Base-by-base conservation (phyloP, 2,888 invertebrate genomes). In the Acleris literana region DNA sequence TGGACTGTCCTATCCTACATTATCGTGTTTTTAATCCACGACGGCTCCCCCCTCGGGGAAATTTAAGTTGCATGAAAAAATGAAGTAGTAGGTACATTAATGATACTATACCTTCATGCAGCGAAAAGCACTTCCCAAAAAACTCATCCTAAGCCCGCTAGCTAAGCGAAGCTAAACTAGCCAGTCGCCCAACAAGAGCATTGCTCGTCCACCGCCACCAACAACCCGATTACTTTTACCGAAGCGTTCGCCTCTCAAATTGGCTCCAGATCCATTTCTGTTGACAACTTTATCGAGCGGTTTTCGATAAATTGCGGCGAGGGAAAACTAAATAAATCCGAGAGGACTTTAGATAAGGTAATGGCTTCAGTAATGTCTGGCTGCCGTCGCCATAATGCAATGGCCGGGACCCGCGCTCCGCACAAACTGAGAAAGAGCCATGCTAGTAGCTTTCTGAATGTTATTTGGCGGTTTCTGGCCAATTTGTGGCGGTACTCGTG, bases 291-390 rank as follows among this genome's bases (percentile, higher is more conserved):
- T 92, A 92, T 92, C 92, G 91, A 92, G 85, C 88, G 90, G 87
- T 90, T 90, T 91, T 90, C 92, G 91, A 92, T 92, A 92, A 92
- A 91, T 91, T 90, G 91, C 90, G 90, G 90, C 88, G 86, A 88
- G 89, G 90, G 90, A 91, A 92, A 90, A 91, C 91, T 92, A 92
- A 92, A 92, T 92, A 91, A 92, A 92, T 92, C 91, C 91, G 86
- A 89, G 89, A 90, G 86, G 91, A 89, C 92, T 92, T 92, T 88
- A 92, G 92, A 92, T 92, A 92, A 92, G 92, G 92, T 92, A 92
- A 92, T 92, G 91, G 92, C 83, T 87, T 84, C 86, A 85, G 90
- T 91, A 91, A 91, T 91, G 92, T 88, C 89, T 90, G 82, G 85
- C 86, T 87, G 86, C 82, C 80, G 80, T 81, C 81, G 83, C 85